phyloP scores from a whole-genome alignment of 2,113 vertebrate species.

The Canis aureus region DNA sequence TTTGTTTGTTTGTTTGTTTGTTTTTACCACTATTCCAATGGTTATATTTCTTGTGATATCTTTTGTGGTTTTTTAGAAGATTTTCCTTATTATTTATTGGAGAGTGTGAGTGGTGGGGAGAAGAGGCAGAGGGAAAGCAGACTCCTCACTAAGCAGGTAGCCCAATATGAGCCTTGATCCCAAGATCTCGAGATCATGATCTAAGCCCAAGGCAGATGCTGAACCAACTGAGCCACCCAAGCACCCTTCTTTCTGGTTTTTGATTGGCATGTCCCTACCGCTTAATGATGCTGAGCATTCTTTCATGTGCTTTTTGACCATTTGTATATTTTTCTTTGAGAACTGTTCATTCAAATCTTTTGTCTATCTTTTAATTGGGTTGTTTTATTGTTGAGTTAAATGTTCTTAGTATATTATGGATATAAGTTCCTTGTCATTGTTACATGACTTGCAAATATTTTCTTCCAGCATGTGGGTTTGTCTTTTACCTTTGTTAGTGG shows the following conservation, averaged over 20 bases:
- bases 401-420: not conserved
- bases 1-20: not conserved
- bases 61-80: not conserved
- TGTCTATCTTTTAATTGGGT: not conserved
- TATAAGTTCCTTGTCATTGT: not conserved
- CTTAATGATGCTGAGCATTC: not conserved
- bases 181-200: not conserved
- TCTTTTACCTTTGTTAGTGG: not conserved
- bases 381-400: not conserved
- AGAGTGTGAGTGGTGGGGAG: no score
- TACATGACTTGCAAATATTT: conserved; percentile 27
- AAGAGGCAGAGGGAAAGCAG: not conserved
- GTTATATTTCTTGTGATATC: not conserved
- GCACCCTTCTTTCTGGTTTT: not conserved
- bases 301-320: not conserved
- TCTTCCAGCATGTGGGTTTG: not conserved
- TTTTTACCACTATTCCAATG: not conserved
- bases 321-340: not conserved
- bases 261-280: not conserved
- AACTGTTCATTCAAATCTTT: not conserved
- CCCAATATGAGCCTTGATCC: fast-evolving
- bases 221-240: not conserved
- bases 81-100: not conserved
- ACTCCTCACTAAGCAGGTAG: not conserved
- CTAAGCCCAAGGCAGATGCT: not conserved